Evolutionary conservation across 37 sponge, comb jelly and placozoan species (phyloP).

Genomic region (Petrosia ficiformis): DNA sequence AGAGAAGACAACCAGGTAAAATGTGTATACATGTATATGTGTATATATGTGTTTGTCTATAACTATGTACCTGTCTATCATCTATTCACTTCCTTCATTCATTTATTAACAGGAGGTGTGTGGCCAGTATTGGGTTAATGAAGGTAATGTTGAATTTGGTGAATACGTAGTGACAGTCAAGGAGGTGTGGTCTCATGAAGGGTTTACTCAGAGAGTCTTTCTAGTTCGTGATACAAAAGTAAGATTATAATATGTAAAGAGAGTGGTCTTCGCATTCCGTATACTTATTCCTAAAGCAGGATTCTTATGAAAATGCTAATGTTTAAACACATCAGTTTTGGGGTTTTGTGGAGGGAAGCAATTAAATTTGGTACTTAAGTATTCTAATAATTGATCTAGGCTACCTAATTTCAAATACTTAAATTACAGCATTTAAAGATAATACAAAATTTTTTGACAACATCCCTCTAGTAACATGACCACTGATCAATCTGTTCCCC

Average conservation of each 20-base stretch:
- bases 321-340: background rate
- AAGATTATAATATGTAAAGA: no score
- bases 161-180: background rate
- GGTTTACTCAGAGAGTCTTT: background rate
- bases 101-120: constrained; percentile 29
- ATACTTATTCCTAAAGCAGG: no score
- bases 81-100: background rate
- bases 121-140: constrained; percentile 39
- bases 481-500: background rate
- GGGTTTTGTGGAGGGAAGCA: no score
- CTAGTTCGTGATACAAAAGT: background rate
- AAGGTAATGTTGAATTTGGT: background rate
- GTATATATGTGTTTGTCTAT: background rate
- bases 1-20: constrained; percentile 2
- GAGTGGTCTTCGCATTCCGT: no score
- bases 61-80: background rate
- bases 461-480: background rate
- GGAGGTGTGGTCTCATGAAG: background rate
- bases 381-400: no score
- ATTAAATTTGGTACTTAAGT: no score
- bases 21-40: background rate
- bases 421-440: no score
- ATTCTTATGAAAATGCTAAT: background rate
- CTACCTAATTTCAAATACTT: no score
- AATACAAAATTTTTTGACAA: no score